Base-by-base conservation (phyloP, 2,888 invertebrate genomes). In the Oeneis ivallda region DNA sequence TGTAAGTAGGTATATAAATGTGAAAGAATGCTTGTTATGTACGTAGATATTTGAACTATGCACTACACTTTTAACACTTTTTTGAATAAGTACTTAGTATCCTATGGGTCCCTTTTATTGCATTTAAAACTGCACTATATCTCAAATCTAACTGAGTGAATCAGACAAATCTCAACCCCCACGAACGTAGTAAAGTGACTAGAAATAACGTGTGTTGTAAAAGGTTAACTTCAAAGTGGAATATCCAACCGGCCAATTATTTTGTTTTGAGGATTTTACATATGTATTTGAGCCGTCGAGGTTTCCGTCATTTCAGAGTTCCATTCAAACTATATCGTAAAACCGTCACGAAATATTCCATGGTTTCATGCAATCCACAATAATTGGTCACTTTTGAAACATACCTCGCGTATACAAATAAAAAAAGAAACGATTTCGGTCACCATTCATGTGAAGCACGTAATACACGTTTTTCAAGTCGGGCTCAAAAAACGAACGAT, bases 381-480 rank as follows among this genome's bases (percentile, higher is more conserved):
- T 61, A 65, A 65, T 65, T 52, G 60, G 56, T 17, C 41, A 59
- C 59, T 59, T 59, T 39, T 26, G 32, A 34, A 34, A 59, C 47
- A 41, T 37, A 45, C n/a, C n/a, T n/a, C n/a, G 58, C 64, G 58
- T 59, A 53, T 49, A 49, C 41, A 26, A 59, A 47, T 37, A 62
- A 34, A 50, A 41, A 41, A 49, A 56, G 13, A 32, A 47, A 26
- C 32, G 34, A 11, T 37, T 45, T 45, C 43, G 71, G 89, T 89
- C 74, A 91, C 41, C 41, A 90, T 90, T 85, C 90, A 89, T 81
- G 86, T 86, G 66, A 89, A 90, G 75, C 87, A 90, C 73, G 85
- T 87, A 81, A 87, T 82, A 82, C 90, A 91, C 34, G 52, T 52
- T 34, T 52, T 52, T 34, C 13, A 54, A 39, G 39, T 54, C 54